Evolutionary conservation across 2,797 vertebrate genomes (phyloP).

Genomic region (Picus viridis): DNA sequence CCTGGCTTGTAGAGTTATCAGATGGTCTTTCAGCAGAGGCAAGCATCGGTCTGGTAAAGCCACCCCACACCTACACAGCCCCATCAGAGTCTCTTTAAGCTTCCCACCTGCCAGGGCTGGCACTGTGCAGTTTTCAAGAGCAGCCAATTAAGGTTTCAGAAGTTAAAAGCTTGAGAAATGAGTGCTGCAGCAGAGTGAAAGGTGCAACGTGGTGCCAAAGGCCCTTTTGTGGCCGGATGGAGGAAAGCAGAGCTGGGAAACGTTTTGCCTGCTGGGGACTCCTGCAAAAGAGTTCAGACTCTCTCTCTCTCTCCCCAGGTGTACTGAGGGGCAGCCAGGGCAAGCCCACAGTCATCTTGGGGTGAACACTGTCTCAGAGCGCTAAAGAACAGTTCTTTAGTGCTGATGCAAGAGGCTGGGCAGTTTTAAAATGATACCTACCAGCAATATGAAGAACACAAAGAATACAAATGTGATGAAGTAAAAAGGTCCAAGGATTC

Average conservation of each 20-base stretch:
- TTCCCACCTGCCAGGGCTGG: not conserved
- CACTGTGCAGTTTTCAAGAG: not conserved
- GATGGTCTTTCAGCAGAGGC: not conserved
- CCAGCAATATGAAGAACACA: conserved; percentile 79
- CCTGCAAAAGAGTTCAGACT: not conserved
- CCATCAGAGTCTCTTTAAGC: not conserved
- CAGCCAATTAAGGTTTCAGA: not conserved
- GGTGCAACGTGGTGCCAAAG: not conserved
- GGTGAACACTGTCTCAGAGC: not conserved
- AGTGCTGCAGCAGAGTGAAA: not conserved
- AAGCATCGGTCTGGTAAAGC: not conserved
- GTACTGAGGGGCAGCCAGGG: not conserved
- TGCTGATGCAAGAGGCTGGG: not conserved
- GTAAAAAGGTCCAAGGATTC: conserved; percentile 79
- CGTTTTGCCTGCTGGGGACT: not conserved
- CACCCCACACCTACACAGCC: not conserved
- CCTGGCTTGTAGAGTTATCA: not conserved
- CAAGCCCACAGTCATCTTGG: not conserved
- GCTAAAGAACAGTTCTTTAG: not conserved
- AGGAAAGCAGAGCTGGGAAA: not conserved
- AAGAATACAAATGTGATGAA: conserved; percentile 81
- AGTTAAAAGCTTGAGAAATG: not conserved
- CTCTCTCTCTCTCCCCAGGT: not conserved
- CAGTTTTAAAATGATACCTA: conserved; percentile 48
- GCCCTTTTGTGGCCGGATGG: not conserved